A percentile compares a stretch with the other conserved stretches of the same genome.
phyloP scores from a whole-genome alignment of 2,888 invertebrate species.

The Meghimatium bilineatum region DNA sequence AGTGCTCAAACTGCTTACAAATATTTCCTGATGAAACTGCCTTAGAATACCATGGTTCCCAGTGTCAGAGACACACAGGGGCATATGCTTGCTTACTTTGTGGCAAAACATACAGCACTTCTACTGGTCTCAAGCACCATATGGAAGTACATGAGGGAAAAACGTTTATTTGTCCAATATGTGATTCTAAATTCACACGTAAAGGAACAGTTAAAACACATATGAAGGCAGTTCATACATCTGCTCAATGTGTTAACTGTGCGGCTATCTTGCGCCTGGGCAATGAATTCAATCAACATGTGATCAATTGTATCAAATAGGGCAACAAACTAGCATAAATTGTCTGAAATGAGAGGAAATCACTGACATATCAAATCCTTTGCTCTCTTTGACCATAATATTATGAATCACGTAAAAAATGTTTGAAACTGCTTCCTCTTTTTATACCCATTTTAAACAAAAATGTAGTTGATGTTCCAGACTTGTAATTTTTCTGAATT shows the following conservation, averaged over 20 bases:
- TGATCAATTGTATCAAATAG: conserved; percentile 16
- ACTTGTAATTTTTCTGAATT: too few relatives aligned
- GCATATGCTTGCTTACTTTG: conserved; percentile 46
- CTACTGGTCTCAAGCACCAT: conserved; percentile 40
- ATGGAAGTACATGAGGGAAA: conserved; percentile 40
- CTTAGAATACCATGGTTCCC: not conserved
- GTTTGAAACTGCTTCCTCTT: too few relatives aligned
- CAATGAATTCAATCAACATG: conserved; percentile 32
- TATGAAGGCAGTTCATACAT: conserved; percentile 28
- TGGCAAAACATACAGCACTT: conserved; percentile 46
- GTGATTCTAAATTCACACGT: conserved; percentile 40
- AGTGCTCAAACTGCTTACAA: conserved; percentile 19
- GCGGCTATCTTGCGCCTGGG: conserved; percentile 23
- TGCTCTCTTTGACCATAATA: not conserved
- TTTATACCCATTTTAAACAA: too few relatives aligned
- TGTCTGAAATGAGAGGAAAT: too few relatives aligned
- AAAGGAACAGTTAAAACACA: conserved; percentile 39
- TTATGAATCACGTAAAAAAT: not conserved
- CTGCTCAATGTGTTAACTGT: conserved; percentile 28
- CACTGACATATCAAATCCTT: not conserved
- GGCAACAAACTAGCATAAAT: not conserved
- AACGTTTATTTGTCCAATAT: conserved; percentile 41
- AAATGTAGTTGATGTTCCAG: too few relatives aligned
- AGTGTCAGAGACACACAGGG: conserved; percentile 2
- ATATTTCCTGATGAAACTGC: not conserved